Evolutionary conservation across 2,797 vertebrate genomes (phyloP).

Genomic region (Siniperca undulata): DNA sequence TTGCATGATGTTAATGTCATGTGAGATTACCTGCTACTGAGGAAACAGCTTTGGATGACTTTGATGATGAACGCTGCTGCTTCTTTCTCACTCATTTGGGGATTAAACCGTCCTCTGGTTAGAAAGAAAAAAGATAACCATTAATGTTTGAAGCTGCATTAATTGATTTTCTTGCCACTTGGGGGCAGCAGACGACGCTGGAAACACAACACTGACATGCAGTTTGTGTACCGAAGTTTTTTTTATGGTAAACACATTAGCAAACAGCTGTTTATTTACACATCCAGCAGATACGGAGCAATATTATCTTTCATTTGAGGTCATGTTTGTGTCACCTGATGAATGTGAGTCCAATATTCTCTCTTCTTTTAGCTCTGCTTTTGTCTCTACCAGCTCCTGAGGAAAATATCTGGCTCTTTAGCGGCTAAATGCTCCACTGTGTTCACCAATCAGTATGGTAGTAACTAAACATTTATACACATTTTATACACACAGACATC

Average conservation of each 20-base stretch:
- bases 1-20: background rate
- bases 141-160: background rate
- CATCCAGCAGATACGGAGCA: too few relatives aligned
- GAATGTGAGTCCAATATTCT: too few relatives aligned
- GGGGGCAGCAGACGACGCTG: background rate
- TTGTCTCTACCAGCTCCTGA: too few relatives aligned
- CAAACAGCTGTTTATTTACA: background rate
- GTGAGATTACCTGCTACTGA: conserved; percentile 93
- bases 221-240: too few relatives aligned
- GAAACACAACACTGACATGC: background rate
- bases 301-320: too few relatives aligned
- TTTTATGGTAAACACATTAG: too few relatives aligned
- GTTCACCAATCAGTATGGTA: background rate
- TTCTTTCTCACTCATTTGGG: conserved; percentile 97
- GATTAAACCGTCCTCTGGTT: conserved; percentile 93
- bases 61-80: conserved; percentile 98
- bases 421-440: background rate
- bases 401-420: background rate
- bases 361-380: background rate
- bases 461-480: background rate
- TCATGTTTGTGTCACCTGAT: too few relatives aligned
- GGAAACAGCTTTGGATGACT: conserved; percentile 98
- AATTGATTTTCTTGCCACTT: background rate
- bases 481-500: background rate
- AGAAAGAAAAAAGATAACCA: background rate